Evolutionary conservation across 92 coral and sea anemone genomes (phyloP).

Genomic region (Galaxea fascicularis): DNA sequence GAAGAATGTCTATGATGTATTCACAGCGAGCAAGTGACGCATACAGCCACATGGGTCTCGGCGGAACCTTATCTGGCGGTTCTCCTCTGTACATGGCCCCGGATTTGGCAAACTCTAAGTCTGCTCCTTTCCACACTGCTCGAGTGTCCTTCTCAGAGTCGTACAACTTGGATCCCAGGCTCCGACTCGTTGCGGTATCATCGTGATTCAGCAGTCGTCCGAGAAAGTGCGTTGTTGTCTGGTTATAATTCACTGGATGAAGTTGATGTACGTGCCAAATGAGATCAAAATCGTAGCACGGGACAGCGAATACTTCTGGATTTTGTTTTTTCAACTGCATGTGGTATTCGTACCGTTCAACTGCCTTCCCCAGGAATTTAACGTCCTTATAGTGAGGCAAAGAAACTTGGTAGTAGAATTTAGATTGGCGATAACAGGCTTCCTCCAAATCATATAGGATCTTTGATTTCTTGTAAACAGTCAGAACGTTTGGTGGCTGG

Average conservation of each 20-base stretch:
- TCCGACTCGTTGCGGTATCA: slow-evolving; percentile 71
- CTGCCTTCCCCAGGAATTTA: slow-evolving; percentile 58
- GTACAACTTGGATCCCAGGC: slow-evolving; percentile 69
- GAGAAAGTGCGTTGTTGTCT: slow-evolving; percentile 50
- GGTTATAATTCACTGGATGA: slow-evolving; percentile 68
- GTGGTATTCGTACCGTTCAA: slow-evolving; percentile 74
- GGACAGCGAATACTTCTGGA: slow-evolving; percentile 73
- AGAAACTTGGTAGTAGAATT: slow-evolving; percentile 70
- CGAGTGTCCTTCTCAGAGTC: slow-evolving; percentile 54
- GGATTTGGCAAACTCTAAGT: slow-evolving; percentile 38
- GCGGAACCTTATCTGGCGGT: slow-evolving; percentile 24
- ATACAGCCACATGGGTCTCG: slow-evolving; percentile 21
- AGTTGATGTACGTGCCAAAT: slow-evolving; percentile 87
- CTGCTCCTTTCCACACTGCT: slow-evolving; percentile 48
- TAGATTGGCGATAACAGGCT: slow-evolving; percentile 59
- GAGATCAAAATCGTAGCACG: slow-evolving; percentile 87
- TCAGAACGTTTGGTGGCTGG: slow-evolving; percentile 9
- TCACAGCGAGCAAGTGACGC: slow-evolving; percentile 17
- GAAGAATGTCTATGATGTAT: slow-evolving; percentile 5
- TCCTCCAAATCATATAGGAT: slow-evolving; percentile 50
- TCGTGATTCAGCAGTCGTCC: slow-evolving; percentile 67
- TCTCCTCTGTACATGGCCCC: slow-evolving; percentile 72
- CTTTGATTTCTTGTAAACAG: slow-evolving; percentile 33
- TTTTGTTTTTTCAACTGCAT: slow-evolving; percentile 66
- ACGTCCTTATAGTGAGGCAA: slow-evolving; percentile 74